These are phyloP conservation scores for Cistogaster globosa DNA, from an alignment of 2,888 invertebrate species.

Conservation along the genomic window DNA sequence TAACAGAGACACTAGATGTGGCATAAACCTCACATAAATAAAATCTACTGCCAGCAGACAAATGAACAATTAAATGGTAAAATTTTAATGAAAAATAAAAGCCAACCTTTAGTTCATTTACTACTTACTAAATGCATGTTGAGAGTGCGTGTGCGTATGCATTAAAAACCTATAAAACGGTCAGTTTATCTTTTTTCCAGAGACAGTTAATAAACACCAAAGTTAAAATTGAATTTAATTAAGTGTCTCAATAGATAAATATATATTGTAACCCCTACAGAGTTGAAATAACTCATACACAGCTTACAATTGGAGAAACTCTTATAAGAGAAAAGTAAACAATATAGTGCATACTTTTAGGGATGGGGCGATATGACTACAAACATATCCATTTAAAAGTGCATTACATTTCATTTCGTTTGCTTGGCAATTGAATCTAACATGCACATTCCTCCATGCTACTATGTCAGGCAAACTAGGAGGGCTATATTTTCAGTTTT, in stretches of 20 bases:
- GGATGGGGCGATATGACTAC: background rate
- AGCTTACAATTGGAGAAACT: background rate
- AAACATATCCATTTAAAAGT: slow-evolving; percentile 46
- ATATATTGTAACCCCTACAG: slow-evolving; percentile 16
- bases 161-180: slow-evolving; percentile 53
- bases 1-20: slow-evolving; percentile 63
- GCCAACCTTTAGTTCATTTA: slow-evolving; percentile 10
- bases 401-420: slow-evolving; percentile 51
- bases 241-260: slow-evolving; percentile 69
- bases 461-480: background rate
- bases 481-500: slow-evolving; percentile 10
- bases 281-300: background rate
- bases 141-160: background rate
- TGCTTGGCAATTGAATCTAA: slow-evolving; percentile 41
- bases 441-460: background rate
- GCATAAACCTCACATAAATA: slow-evolving; percentile 24
- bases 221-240: slow-evolving; percentile 72
- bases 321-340: slow-evolving; percentile 59
- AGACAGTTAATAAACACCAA: slow-evolving; percentile 68
- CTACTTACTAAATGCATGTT: background rate
- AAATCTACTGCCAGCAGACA: slow-evolving; percentile 49
- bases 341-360: slow-evolving; percentile 50
- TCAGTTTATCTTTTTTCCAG: slow-evolving; percentile 66
- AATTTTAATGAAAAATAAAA: slow-evolving; percentile 68
- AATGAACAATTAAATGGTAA: slow-evolving; percentile 66